A percentile compares a stretch with the other conserved stretches of the same genome.
phyloP scores from a whole-genome alignment of 2,113 vertebrate genomes.

The Copsychus sechellarum region DNA sequence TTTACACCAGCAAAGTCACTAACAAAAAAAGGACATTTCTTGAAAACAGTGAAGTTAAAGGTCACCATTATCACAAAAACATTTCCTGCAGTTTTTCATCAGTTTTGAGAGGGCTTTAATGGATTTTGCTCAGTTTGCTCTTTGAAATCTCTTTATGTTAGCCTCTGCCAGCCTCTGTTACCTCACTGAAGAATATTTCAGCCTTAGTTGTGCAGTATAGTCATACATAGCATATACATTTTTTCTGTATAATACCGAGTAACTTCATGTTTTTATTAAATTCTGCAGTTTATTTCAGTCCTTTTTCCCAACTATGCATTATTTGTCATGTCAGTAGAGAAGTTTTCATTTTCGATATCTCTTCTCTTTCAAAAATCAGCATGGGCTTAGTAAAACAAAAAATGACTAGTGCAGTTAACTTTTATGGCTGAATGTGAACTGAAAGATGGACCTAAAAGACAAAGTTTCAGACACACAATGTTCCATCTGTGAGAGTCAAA shows the following conservation, averaged over 20 bases:
- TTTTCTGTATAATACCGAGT: neutral
- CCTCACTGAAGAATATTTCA: neutral
- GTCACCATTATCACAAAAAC: neutral
- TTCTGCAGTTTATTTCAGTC: neutral
- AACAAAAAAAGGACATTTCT: neutral
- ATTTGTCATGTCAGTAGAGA: neutral
- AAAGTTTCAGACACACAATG: neutral
- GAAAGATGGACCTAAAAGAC: neutral
- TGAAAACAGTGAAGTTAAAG: neutral
- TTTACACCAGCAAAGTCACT: neutral
- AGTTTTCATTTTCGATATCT: neutral
- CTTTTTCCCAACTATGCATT: neutral
- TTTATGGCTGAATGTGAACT: neutral
- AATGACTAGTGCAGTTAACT: neutral
- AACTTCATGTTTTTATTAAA: neutral
- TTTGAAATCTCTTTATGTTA: neutral
- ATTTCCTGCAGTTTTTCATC: neutral
- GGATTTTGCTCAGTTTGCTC: neutral
- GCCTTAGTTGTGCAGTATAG: neutral
- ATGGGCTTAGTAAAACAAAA: neutral
- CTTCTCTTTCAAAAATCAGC: neutral
- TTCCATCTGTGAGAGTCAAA: neutral
- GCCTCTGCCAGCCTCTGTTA: neutral
- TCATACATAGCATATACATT: neutral
- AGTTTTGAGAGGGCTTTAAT: rapidly evolving